phyloP scores from a whole-genome alignment of 2,797 vertebrate genomes.

The Meriones psammophilus region DNA sequence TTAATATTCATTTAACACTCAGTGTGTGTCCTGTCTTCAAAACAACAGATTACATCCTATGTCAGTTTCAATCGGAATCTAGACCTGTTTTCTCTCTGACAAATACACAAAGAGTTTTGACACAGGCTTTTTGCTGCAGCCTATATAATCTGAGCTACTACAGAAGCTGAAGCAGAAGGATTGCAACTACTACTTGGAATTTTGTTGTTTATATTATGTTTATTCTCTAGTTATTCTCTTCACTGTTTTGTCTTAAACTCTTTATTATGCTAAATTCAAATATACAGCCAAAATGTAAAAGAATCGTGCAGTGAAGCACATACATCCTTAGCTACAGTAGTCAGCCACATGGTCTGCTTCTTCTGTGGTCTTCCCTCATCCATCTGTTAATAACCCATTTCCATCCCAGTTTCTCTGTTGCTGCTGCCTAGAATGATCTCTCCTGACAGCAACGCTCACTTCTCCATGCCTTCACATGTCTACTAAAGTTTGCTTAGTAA shows the following conservation, averaged over 20 bases:
- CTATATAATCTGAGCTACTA: not conserved
- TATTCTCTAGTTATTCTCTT: slow-evolving; percentile 14
- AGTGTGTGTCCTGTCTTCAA: not conserved
- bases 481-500: not conserved
- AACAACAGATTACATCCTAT: not conserved
- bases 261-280: slow-evolving; percentile 46
- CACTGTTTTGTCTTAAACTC: slow-evolving; percentile 35
- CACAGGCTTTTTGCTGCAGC: not conserved
- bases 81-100: not conserved
- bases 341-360: not conserved
- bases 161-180: not conserved
- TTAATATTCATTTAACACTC: not conserved
- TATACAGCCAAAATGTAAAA: not conserved
- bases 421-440: not conserved
- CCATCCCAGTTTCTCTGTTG: not conserved
- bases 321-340: not conserved
- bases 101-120: not conserved
- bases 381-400: not conserved
- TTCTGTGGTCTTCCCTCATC: not conserved
- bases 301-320: not conserved
- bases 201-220: not conserved
- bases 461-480: not conserved
- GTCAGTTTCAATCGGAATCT: not conserved
- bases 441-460: not conserved
- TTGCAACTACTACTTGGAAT: not conserved